Base-by-base conservation (phyloP, 2,113 vertebrate species). In the Hyperopisus bebe region DNA sequence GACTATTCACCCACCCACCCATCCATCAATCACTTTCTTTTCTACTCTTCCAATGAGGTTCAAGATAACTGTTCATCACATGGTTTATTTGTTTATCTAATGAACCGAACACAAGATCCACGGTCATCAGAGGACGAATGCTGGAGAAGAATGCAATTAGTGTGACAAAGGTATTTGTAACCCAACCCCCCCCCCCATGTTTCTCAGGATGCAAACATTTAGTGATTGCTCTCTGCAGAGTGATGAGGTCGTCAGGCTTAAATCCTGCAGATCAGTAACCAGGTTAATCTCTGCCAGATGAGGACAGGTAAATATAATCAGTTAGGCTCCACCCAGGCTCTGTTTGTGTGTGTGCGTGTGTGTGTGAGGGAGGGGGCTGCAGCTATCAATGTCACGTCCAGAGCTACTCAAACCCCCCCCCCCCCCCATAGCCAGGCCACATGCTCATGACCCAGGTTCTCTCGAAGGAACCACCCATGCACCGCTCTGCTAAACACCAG, bases 211-310 rank as follows among this genome's bases (percentile, higher is more conserved):
- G 44, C 82, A 1, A 46, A 47, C 21, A 85, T 51, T 27, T 35
- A 31, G 10, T 51, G 46, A 31, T 51, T 31, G 48, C 47, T 17
- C 9, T 53, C 44, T 8, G 24, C 85, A 86, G 3, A 15, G 21
- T 24, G 47, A 51, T 86, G 85, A 86, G 10, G 46, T 86, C 66
- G 77, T 66, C 48, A 51, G 83, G 74, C 48, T 17, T 62, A 93
- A 94, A 94, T 94, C 93, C 92, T 0, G 17, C 24, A 70, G 90
- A 88, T 91, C 89, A 35, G 90, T 93, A 82, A 93, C 77, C 85
- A 90, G 90, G 84, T 91, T 92, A 91, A 94, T 92, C 92, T 91
- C 82, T 24, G 44, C 91, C 91, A 93, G 89, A 66, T 93, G 93
- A 91, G 89, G 21, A 13, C 3, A 86, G 88, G 88, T 90, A 70